Conservation (phyloP, 2,797 vertebrate genomes). For the Malacoctenus gilli region DNA sequence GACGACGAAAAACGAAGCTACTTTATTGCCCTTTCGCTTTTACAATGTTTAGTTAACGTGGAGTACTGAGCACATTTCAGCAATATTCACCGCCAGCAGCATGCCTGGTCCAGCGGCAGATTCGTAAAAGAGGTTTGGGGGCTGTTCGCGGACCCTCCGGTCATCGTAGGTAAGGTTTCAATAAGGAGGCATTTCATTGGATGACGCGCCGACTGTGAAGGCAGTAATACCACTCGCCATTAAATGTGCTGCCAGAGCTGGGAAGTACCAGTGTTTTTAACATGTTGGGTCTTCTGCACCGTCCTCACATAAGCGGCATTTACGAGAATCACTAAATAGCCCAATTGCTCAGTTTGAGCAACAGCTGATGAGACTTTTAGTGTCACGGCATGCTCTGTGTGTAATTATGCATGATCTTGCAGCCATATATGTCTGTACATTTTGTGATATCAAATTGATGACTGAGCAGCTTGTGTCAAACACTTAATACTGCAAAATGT, state of each 20-base stretch:
- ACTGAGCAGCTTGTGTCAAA: too few relatives aligned
- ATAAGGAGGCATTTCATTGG: constrained; percentile 87
- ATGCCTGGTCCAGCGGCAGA: constrained; percentile 13
- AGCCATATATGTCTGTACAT: too few relatives aligned
- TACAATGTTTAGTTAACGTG: constrained; percentile 1
- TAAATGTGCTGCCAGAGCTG: constrained; percentile 65
- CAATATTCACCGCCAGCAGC: neutral
- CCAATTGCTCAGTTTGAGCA: too few relatives aligned
- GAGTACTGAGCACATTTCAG: neutral
- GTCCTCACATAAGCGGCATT: too few relatives aligned
- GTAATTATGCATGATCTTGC: too few relatives aligned
- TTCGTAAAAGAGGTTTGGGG: constrained; percentile 32
- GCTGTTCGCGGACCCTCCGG: constrained; percentile 42
- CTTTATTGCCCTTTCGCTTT: constrained; percentile 33
- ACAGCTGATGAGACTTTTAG: too few relatives aligned
- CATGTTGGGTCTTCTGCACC: too few relatives aligned
- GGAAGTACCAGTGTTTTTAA: constrained; percentile 35
- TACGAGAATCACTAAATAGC: too few relatives aligned
- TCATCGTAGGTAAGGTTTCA: constrained; percentile 80
- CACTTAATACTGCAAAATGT: too few relatives aligned
- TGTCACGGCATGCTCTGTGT: too few relatives aligned
- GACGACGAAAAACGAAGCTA: constrained; percentile 57
- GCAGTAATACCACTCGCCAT: constrained; percentile 83
- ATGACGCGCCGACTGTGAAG: constrained; percentile 53
- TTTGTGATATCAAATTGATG: too few relatives aligned